Percentiles rank a stretch among this genome's conserved stretches.
Evolutionary conservation across 2,113 vertebrate species (phyloP).

Genomic region (Arenaria interpres): DNA sequence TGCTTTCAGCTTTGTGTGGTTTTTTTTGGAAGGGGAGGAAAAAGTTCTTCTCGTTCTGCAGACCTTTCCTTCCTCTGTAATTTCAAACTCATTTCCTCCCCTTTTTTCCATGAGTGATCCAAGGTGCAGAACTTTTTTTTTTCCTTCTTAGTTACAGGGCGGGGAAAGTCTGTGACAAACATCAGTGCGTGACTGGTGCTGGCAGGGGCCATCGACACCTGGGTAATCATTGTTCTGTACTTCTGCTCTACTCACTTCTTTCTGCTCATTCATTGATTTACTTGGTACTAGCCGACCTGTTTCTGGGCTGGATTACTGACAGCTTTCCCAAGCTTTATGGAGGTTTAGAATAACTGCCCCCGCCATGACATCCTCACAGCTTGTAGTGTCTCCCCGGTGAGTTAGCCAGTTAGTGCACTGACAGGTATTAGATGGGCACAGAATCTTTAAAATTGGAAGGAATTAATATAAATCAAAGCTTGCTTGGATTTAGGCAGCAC

Average conservation of each 20-base stretch:
- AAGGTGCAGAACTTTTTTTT: background rate
- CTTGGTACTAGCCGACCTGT: background rate
- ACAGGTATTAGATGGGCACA: background rate
- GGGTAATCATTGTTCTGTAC: background rate
- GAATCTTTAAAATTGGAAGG: background rate
- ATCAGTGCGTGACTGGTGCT: background rate
- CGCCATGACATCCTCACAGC: background rate
- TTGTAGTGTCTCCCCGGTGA: background rate
- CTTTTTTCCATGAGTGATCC: background rate
- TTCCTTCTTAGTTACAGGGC: fast-evolving
- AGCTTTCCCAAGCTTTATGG: background rate
- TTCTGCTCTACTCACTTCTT: fast-evolving
- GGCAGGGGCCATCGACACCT: background rate
- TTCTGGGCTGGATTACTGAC: background rate
- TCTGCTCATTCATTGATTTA: background rate
- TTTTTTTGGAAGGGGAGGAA: background rate
- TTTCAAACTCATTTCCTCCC: constrained; percentile 39
- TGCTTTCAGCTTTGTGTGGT: background rate
- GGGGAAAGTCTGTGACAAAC: background rate
- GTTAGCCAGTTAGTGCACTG: background rate
- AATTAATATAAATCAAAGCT: background rate
- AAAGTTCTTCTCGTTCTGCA: background rate
- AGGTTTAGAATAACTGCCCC: background rate
- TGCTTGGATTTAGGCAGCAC: background rate
- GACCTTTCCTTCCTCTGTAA: constrained; percentile 48